These are phyloP conservation scores for Lerema accius DNA, from an alignment of 1,140 invertebrate species.

Conservation along the genomic window DNA sequence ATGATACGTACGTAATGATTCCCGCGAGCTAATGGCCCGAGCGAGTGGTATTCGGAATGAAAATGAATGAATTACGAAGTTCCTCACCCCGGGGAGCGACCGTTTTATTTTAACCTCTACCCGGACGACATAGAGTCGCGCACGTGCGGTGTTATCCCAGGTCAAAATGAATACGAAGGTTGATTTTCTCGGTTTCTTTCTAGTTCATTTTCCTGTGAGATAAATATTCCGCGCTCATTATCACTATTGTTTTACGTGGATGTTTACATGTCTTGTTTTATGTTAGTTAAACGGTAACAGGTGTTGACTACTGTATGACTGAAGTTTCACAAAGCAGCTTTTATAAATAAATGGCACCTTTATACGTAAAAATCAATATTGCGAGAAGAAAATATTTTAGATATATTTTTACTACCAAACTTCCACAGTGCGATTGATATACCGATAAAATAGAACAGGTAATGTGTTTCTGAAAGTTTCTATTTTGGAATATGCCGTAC, in stretches of 20 bases:
- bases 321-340: slow-evolving; percentile 50
- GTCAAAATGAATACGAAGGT: slow-evolving; percentile 51
- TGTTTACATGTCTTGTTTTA: slow-evolving; percentile 22
- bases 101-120: slow-evolving; percentile 68
- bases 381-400: slow-evolving; percentile 39
- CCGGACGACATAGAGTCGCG: slow-evolving; percentile 58
- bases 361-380: slow-evolving; percentile 41
- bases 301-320: slow-evolving; percentile 46
- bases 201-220: slow-evolving; percentile 15
- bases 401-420: no score
- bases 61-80: slow-evolving; percentile 64
- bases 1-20: slow-evolving; percentile 58
- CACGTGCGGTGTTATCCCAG: slow-evolving; percentile 66
- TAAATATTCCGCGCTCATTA: slow-evolving; percentile 44
- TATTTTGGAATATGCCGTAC: no score
- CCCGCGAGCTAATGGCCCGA: slow-evolving; percentile 48
- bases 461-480: no score
- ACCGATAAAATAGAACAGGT: no score
- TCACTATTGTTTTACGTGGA: slow-evolving; percentile 13
- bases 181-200: slow-evolving; percentile 43
- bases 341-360: slow-evolving; percentile 27
- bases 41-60: slow-evolving; percentile 55
- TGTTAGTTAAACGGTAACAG: slow-evolving; percentile 52
- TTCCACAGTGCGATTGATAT: no score
- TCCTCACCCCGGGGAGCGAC: slow-evolving; percentile 39